Conservation (phyloP, 2,888 invertebrate genomes). For the Endotricha flammealis region DNA sequence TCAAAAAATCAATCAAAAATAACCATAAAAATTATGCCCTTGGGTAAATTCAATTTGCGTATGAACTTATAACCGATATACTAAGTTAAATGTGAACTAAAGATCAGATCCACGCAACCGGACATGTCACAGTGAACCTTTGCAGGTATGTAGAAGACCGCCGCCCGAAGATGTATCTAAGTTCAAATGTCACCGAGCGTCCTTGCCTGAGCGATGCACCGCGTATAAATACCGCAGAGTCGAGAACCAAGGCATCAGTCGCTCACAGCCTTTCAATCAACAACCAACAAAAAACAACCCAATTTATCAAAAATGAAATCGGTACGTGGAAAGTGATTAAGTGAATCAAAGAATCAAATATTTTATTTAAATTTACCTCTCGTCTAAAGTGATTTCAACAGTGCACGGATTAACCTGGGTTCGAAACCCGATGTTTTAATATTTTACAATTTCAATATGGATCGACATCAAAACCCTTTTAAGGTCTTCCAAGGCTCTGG, state of each 20-base stretch:
- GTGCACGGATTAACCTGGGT: too few relatives aligned
- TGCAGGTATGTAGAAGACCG: slow-evolving; percentile 26
- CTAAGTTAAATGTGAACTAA: slow-evolving; percentile 13
- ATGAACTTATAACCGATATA: too few relatives aligned
- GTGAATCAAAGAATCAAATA: background rate
- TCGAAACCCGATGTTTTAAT: too few relatives aligned
- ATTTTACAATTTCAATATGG: too few relatives aligned
- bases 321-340: slow-evolving; percentile 46
- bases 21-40: too few relatives aligned
- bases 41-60: too few relatives aligned
- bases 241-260: slow-evolving; percentile 56
- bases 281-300: slow-evolving; percentile 32
- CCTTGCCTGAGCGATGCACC: slow-evolving; percentile 49
- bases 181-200: slow-evolving; percentile 72
- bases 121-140: slow-evolving; percentile 47
- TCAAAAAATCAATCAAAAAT: too few relatives aligned
- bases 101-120: slow-evolving; percentile 33
- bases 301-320: slow-evolving; percentile 71
- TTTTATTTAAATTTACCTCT: background rate
- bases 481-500: too few relatives aligned
- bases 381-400: slow-evolving; percentile 6
- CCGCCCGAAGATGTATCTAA: slow-evolving; percentile 51
- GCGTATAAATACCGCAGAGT: slow-evolving; percentile 51
- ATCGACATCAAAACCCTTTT: too few relatives aligned
- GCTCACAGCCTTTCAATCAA: slow-evolving; percentile 44